These are phyloP conservation scores for Marisa cornuarietis DNA, from an alignment of 1,140 invertebrate species.

Conservation along the genomic window DNA sequence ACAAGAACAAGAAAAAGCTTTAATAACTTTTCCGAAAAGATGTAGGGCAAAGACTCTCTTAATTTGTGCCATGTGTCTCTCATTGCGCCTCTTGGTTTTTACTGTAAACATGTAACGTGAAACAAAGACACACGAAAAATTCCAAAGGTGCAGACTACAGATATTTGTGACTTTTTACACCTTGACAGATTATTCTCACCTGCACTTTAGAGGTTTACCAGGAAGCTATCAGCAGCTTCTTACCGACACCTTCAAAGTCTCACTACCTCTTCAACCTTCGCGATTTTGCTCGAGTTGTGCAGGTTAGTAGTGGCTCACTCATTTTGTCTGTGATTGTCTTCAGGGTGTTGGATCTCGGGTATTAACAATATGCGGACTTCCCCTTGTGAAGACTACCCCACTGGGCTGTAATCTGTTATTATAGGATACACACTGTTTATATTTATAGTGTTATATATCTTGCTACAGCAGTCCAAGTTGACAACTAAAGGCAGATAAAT, in stretches of 20 bases:
- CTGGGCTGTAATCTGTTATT: too few species aligned
- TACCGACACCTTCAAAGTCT: slow-evolving; percentile 65
- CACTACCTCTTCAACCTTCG: slow-evolving; percentile 67
- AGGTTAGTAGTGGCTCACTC: slow-evolving; percentile 42
- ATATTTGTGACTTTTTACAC: not conserved
- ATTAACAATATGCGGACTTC: too few species aligned
- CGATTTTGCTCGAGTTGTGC: slow-evolving; percentile 67
- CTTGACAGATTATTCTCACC: slow-evolving; percentile 58
- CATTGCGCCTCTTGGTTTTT: too few species aligned
- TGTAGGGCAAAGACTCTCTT: not conserved
- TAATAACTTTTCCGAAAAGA: not conserved
- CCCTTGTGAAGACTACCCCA: too few species aligned
- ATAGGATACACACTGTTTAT: too few species aligned
- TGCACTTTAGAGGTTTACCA: slow-evolving; percentile 64
- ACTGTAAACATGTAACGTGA: too few species aligned
- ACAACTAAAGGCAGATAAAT: too few species aligned
- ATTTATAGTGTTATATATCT: too few species aligned
- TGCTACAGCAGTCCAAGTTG: too few species aligned
- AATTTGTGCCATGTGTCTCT: too few species aligned
- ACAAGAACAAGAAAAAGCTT: too few species aligned
- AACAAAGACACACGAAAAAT: too few species aligned
- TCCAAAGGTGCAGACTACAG: not conserved
- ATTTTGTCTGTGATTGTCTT: not conserved
- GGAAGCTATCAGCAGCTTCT: slow-evolving; percentile 61
- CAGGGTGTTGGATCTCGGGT: not conserved